Conservation (phyloP, 2,888 invertebrate genomes). For the Drosophila bunnanda region DNA sequence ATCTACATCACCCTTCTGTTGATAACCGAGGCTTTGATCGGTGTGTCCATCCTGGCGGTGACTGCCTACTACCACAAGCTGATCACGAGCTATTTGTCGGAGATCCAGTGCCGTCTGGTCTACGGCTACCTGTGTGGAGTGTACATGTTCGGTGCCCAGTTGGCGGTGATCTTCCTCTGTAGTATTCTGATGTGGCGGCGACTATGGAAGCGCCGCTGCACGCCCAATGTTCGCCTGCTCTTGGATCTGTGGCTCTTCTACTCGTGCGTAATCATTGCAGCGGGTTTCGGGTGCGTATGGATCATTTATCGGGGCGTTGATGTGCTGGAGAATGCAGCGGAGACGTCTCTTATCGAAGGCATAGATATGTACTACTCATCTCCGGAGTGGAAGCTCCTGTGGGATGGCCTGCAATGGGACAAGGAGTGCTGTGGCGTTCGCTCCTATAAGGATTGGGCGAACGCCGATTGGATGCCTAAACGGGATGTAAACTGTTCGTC, state of each 20-base stretch:
- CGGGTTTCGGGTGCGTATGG: conserved; percentile 75
- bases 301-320: conserved; percentile 61
- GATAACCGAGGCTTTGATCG: conserved; percentile 69
- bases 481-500: conserved; percentile 11
- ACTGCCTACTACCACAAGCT: conserved; percentile 70
- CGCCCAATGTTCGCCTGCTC: conserved; percentile 71
- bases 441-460: conserved; percentile 82
- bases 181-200: conserved; percentile 76
- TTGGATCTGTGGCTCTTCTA: conserved; percentile 78
- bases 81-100: conserved; percentile 68
- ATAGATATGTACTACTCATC: conserved; percentile 82
- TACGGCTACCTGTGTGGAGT: conserved; percentile 68
- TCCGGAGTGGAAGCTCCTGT: conserved; percentile 83
- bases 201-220: conserved; percentile 73
- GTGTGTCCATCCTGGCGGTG: conserved; percentile 66
- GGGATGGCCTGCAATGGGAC: conserved; percentile 82
- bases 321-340: conserved; percentile 61
- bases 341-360: conserved; percentile 75
- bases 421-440: conserved; percentile 83
- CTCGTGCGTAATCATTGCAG: conserved; percentile 69
- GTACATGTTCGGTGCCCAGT: conserved; percentile 73
- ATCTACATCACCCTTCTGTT: conserved; percentile 69
- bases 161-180: conserved; percentile 68
- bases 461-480: conserved; percentile 78
- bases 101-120: conserved; percentile 62